phyloP scores from a whole-genome alignment of 1,140 invertebrate genomes.

The Acarapis woodi region DNA sequence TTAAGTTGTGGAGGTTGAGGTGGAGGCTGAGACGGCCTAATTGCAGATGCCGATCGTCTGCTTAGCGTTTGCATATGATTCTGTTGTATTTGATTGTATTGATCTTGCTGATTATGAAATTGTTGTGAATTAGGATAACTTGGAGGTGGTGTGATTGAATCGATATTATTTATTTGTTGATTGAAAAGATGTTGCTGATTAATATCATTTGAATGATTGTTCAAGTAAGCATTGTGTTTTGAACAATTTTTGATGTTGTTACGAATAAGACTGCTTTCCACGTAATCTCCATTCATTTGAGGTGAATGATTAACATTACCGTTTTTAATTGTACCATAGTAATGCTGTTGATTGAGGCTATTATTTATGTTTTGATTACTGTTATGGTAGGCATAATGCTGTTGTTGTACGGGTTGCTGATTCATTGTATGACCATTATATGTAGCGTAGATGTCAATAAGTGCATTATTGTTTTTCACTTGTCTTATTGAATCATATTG shows the following conservation, averaged over 20 bases:
- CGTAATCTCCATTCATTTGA: too few species aligned
- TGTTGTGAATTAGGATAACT: conserved; percentile 13
- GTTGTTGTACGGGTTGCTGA: conserved; percentile 3
- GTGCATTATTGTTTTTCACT: background rate
- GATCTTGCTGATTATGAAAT: conserved; percentile 16
- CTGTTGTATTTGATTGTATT: background rate
- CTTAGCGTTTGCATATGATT: conserved; percentile 3
- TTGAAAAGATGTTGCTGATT: background rate
- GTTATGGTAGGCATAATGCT: background rate
- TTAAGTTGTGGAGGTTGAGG: conserved; percentile 65
- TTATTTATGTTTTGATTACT: conserved; percentile 4
- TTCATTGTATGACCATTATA: conserved; percentile 1
- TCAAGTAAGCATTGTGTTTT: background rate
- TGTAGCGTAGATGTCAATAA: background rate
- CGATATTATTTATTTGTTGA: background rate
- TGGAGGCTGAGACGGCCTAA: conserved; percentile 46
- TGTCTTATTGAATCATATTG: background rate
- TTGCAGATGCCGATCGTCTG: conserved; percentile 19
- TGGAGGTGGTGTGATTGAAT: conserved; percentile 7
- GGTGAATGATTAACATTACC: background rate
- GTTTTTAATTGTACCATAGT: background rate
- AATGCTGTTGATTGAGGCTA: too few species aligned
- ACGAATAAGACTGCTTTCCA: background rate
- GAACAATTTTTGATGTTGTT: background rate
- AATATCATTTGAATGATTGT: background rate